These are phyloP conservation scores for Stegastes partitus DNA, from an alignment of 2,113 vertebrate species.

Conservation along the genomic window DNA sequence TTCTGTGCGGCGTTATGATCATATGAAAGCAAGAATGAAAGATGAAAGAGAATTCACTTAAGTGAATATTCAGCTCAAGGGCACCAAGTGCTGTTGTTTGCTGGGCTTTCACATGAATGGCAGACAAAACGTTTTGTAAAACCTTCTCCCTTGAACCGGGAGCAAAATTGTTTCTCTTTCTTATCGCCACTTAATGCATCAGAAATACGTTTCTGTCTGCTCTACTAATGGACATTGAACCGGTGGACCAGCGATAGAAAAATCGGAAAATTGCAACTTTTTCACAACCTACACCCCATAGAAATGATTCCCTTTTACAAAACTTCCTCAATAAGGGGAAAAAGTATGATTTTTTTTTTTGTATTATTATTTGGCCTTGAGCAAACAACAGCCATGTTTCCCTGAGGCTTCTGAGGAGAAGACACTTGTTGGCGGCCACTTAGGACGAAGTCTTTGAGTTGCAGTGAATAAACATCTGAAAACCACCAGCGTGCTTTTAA, in stretches of 20 bases:
- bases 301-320: constrained; percentile 37
- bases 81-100: constrained; percentile 46
- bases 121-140: constrained; percentile 51
- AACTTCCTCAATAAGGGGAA: constrained; percentile 6
- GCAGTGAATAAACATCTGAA: constrained; percentile 27
- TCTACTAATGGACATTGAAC: constrained; percentile 57
- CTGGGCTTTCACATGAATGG: constrained; percentile 26
- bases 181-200: constrained; percentile 62
- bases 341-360: constrained; percentile 3
- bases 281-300: constrained; percentile 25
- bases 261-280: constrained; percentile 31
- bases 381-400: constrained; percentile 47
- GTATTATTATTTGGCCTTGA: constrained; percentile 60
- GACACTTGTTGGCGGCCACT: constrained; percentile 30
- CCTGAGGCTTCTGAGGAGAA: constrained; percentile 12
- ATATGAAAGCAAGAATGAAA: constrained; percentile 55
- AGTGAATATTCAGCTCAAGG: constrained; percentile 58
- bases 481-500: background rate
- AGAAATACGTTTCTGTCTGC: constrained; percentile 22
- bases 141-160: constrained; percentile 49
- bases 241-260: background rate
- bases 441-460: constrained; percentile 28
- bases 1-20: constrained; percentile 28
- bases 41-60: constrained; percentile 57
- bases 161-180: constrained; percentile 56